Evolutionary conservation across 2,888 invertebrate species (phyloP).

Genomic region (Drosophila ochracea): DNA sequence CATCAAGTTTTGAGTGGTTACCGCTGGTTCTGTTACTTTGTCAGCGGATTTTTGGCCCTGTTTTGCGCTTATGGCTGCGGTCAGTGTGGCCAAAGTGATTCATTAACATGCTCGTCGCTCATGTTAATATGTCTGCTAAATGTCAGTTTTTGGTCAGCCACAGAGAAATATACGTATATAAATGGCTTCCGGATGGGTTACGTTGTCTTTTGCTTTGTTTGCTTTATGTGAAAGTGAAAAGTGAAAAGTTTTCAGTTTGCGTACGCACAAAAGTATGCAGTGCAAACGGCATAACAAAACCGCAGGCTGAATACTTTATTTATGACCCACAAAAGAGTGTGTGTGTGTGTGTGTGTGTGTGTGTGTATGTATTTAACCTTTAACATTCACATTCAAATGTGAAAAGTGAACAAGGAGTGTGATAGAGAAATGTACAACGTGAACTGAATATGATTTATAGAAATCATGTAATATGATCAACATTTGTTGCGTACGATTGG

Average conservation of each 20-base stretch:
- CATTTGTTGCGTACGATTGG: constrained; percentile 2
- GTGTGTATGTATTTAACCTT: constrained; percentile 6
- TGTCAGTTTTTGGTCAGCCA: constrained; percentile 53
- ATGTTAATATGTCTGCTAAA: constrained; percentile 67
- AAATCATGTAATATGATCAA: constrained; percentile 9
- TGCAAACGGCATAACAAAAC: constrained; percentile 24
- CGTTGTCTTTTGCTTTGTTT: constrained; percentile 13
- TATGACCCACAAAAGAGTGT: constrained; percentile 19
- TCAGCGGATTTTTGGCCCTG: constrained; percentile 15
- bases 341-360: neutral
- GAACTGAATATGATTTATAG: constrained; percentile 8
- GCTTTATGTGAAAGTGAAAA: constrained; percentile 52
- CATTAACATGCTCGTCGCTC: constrained; percentile 62
- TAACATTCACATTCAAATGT: constrained; percentile 19
- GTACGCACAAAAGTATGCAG: constrained; percentile 25
- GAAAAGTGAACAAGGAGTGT: constrained; percentile 19
- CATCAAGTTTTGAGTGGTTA: constrained; percentile 50
- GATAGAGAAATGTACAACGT: neutral
- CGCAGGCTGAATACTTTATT: constrained; percentile 50
- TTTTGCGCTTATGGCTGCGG: constrained; percentile 51
- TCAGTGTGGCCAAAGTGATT: constrained; percentile 62
- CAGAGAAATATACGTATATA: constrained; percentile 25
- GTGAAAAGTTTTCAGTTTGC: constrained; percentile 47
- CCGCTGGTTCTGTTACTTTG: constrained; percentile 10
- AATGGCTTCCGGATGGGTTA: constrained; percentile 26